A percentile compares a stretch with the other conserved stretches of the same genome.
Evolutionary conservation across 1,140 invertebrate species (phyloP).

Genomic region (Neuroterus valhalla): DNA sequence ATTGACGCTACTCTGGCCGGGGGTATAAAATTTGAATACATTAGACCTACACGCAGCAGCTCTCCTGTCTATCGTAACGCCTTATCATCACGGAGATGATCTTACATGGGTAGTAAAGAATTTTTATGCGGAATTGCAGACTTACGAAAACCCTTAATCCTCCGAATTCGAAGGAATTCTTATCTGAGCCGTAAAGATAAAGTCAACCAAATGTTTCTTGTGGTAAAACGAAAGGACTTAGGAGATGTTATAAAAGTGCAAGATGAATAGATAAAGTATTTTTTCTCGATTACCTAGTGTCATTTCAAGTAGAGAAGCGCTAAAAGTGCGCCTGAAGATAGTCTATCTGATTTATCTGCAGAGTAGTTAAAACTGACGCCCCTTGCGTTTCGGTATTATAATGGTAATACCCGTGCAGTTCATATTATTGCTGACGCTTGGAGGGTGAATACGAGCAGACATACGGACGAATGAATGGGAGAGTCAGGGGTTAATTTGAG

Average conservation of each 20-base stretch:
- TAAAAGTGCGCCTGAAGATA: constrained; percentile 28
- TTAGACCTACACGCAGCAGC: constrained; percentile 56
- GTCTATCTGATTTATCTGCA: constrained; percentile 40
- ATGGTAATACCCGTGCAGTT: constrained; percentile 65
- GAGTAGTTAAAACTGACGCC: constrained; percentile 38
- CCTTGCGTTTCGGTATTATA: constrained; percentile 56
- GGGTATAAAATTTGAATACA: constrained; percentile 72
- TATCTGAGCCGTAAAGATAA: not conserved
- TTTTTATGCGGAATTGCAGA: not conserved
- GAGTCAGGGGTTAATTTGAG: constrained; percentile 72
- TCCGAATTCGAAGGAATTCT: no score
- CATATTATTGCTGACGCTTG: constrained; percentile 60
- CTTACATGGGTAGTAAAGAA: not conserved
- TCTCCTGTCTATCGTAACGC: constrained; percentile 41
- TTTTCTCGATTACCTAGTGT: not conserved
- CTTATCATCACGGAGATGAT: constrained; percentile 41
- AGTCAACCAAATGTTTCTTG: not conserved
- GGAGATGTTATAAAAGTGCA: no score
- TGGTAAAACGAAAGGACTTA: no score
- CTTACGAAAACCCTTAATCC: no score
- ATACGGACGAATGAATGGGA: constrained; percentile 64
- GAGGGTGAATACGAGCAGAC: constrained; percentile 57
- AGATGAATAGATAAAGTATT: no score
- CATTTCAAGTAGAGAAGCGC: not conserved
- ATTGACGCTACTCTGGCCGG: constrained; percentile 64